Base-by-base conservation (phyloP, 2,113 vertebrate species). In the Osmerus mordax region DNA sequence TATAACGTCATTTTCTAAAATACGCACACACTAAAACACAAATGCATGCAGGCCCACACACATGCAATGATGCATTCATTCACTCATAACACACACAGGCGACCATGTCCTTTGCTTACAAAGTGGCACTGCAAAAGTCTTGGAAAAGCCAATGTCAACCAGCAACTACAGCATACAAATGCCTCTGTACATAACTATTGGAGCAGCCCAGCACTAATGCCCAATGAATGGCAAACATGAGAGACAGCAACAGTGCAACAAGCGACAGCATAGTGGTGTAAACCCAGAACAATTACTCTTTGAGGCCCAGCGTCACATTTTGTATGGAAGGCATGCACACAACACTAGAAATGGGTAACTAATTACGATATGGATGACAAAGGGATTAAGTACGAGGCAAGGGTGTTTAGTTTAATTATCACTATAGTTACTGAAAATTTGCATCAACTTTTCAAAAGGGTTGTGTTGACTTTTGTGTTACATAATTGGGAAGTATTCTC, bases 211-310 rank as follows among this genome's bases (percentile, higher is more conserved):
- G 15, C 25, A 32, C 21, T 32, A n/a, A 55, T n/a, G 28, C 54
- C 58, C 29, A 51, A 19, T 51, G 12, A 76, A 52, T 47, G 53
- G 74, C 53, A 67, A 56, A 72, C 13, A 61, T n/a, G 32, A 54
- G 59, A 77, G 75, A 72, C 67, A 72, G 75, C 75, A 72, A 53
- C 65, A 67, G 51, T 67, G 51, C 28, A 51, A 36, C 25, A 73
- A 67, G 65, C 65, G 60, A 55, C 70, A 65, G 72, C 41, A 61
- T 18, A 28, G 55, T 61, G 67, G 54, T 16, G 19, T 73, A 71
- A 55, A 73, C 63, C 71, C 29, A 67, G 36, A 14, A 64, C 28
- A 64, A 28, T 5, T 36, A 12, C 32, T 29, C 14, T 64, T 11
- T 64, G 29, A 28, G 32, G 51, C 53, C 28, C 18, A 70, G 32